Evolutionary conservation across 2,797 vertebrate species (phyloP).

Genomic region (Phoeniculus purpureus): DNA sequence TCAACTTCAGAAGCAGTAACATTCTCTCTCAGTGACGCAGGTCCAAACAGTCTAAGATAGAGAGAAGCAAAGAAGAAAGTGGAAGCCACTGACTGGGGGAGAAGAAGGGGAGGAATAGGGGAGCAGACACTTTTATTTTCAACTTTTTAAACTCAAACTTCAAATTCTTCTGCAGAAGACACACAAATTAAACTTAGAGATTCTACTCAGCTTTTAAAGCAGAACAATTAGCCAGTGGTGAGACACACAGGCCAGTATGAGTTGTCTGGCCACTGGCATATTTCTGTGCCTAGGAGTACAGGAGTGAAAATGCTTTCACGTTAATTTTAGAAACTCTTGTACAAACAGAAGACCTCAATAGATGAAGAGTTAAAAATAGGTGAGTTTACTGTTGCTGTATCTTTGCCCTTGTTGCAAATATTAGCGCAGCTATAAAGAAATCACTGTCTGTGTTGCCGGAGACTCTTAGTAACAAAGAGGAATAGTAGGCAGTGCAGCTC

Average conservation of each 20-base stretch:
- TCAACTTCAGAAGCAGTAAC: too few species aligned
- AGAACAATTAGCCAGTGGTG: not conserved
- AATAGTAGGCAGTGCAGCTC: not conserved
- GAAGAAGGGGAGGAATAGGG: too few species aligned
- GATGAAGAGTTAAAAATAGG: not conserved
- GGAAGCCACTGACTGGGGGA: too few species aligned
- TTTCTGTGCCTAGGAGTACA: not conserved
- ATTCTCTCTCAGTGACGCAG: too few species aligned
- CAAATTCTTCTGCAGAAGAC: too few species aligned
- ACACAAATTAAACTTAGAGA: too few species aligned
- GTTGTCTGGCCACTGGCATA: not conserved
- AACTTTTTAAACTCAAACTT: too few species aligned
- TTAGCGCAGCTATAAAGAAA: not conserved
- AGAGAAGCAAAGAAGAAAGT: too few species aligned
- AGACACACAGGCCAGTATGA: not conserved
- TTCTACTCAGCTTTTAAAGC: too few species aligned
- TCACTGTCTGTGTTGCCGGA: not conserved
- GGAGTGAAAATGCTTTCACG: not conserved
- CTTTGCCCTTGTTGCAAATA: not conserved
- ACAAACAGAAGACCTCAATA: not conserved
- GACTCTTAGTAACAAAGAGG: not conserved
- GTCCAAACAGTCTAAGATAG: too few species aligned
- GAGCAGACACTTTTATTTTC: too few species aligned
- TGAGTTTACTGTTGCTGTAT: not conserved
- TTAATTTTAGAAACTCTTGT: not conserved